phyloP scores from a whole-genome alignment of 2,888 invertebrate species.

The Conistra vaccinii region DNA sequence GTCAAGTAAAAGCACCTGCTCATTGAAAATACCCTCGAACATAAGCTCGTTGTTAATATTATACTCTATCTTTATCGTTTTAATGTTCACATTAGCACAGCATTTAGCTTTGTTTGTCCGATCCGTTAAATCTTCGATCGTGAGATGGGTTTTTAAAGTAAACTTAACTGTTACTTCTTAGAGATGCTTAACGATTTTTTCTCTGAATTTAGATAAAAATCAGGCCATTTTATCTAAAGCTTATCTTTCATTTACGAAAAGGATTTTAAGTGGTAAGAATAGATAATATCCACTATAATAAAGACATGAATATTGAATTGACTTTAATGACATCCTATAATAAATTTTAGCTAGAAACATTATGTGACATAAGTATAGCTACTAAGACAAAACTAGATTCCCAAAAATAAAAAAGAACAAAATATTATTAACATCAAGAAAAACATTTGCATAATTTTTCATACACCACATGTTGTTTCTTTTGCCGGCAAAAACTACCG shows the following conservation, averaged over 20 bases:
- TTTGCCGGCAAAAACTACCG: slow-evolving; percentile 32
- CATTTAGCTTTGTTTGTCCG: not conserved
- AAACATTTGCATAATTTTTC: slow-evolving; percentile 3
- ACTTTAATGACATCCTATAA: not conserved
- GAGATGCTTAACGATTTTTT: slow-evolving; percentile 24
- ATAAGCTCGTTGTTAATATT: slow-evolving; percentile 14
- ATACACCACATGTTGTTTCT: slow-evolving; percentile 13
- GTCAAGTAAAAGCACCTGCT: slow-evolving; percentile 72
- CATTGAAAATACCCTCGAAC: slow-evolving; percentile 23
- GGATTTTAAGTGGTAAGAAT: not conserved
- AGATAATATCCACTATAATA: not conserved
- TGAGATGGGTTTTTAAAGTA: slow-evolving; percentile 42
- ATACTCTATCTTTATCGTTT: not conserved
- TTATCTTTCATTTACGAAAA: slow-evolving; percentile 20
- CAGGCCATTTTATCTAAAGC: not conserved
- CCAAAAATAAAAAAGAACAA: not conserved
- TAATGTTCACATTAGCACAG: slow-evolving; percentile 37
- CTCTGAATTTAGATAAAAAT: slow-evolving; percentile 17
- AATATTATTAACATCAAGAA: not conserved
- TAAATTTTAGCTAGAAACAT: slow-evolving; percentile 1
- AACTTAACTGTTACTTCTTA: slow-evolving; percentile 25
- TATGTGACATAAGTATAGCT: not conserved
- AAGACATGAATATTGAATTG: not conserved
- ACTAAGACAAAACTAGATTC: not conserved
- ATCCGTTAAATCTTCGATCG: slow-evolving; percentile 53